Conservation (phyloP, 2,797 vertebrate genomes). For the Capromys pilorides region DNA sequence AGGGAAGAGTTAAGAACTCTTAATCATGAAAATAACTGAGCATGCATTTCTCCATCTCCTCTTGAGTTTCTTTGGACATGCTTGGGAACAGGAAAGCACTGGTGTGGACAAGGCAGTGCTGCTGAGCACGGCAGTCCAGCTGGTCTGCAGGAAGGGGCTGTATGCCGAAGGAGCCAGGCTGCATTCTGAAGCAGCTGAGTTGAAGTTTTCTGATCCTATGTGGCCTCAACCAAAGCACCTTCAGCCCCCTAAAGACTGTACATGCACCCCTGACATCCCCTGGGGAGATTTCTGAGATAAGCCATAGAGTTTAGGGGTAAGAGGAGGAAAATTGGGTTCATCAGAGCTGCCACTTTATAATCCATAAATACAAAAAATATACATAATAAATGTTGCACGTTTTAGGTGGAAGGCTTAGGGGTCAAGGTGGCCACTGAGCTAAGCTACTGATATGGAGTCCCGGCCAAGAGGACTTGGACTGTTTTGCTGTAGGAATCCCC, state of each 20-base stretch:
- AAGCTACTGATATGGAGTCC: too few relatives aligned
- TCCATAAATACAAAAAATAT: background rate
- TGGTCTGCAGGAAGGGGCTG: background rate
- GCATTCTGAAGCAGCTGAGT: background rate
- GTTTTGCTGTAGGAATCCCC: too few relatives aligned
- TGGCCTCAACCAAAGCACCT: background rate
- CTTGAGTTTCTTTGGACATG: background rate
- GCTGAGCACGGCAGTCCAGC: background rate
- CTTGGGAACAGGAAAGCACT: background rate
- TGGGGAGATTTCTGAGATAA: background rate
- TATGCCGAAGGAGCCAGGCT: background rate
- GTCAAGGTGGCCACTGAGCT: too few relatives aligned
- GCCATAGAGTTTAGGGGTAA: background rate
- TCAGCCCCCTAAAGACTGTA: background rate
- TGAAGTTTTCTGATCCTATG: background rate
- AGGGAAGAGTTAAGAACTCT: background rate
- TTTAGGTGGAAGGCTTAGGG: too few relatives aligned
- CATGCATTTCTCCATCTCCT: background rate
- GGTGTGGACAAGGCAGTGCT: rapidly evolving
- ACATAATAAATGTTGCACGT: too few relatives aligned
- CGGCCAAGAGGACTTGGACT: too few relatives aligned
- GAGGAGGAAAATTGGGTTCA: background rate
- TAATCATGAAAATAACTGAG: background rate
- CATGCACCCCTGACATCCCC: background rate
- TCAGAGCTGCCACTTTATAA: background rate